Evolutionary conservation across 1,140 invertebrate species (phyloP).

Genomic region (Drosophila sulfurigaster): DNA sequence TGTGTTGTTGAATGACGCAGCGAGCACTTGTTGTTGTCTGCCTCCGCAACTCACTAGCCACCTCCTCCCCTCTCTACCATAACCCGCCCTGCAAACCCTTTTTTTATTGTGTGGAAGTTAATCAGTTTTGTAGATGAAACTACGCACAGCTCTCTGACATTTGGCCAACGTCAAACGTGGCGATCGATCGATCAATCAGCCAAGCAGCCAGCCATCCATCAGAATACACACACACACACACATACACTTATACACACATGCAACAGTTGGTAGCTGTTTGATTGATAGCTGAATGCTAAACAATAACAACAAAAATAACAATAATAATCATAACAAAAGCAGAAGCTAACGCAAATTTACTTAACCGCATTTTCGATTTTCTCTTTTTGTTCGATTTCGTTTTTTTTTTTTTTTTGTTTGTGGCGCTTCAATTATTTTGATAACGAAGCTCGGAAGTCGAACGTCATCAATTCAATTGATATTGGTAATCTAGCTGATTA

Average conservation of each 20-base stretch:
- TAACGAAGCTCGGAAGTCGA: constrained; percentile 39
- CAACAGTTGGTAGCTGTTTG: constrained; percentile 40
- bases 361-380: constrained; percentile 57
- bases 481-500: constrained; percentile 33
- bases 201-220: constrained; percentile 66
- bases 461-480: constrained; percentile 40
- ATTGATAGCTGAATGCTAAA: constrained; percentile 66
- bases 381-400: constrained; percentile 44
- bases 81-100: constrained; percentile 10
- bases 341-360: constrained; percentile 58
- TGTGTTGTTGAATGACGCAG: constrained; percentile 60
- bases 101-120: constrained; percentile 30
- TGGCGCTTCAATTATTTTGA: constrained; percentile 32
- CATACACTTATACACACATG: not conserved
- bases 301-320: constrained; percentile 4
- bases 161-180: constrained; percentile 63
- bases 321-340: constrained; percentile 13
- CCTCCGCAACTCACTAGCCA: not conserved
- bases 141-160: constrained; percentile 50
- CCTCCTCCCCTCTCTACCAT: not conserved
- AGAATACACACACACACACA: constrained; percentile 42
- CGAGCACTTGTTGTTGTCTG: constrained; percentile 45
- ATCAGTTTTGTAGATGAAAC: constrained; percentile 69
- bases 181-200: constrained; percentile 76
- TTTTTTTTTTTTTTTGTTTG: constrained; percentile 19